Base-by-base conservation (phyloP, 2,888 invertebrate genomes). In the Agriopis marginaria region DNA sequence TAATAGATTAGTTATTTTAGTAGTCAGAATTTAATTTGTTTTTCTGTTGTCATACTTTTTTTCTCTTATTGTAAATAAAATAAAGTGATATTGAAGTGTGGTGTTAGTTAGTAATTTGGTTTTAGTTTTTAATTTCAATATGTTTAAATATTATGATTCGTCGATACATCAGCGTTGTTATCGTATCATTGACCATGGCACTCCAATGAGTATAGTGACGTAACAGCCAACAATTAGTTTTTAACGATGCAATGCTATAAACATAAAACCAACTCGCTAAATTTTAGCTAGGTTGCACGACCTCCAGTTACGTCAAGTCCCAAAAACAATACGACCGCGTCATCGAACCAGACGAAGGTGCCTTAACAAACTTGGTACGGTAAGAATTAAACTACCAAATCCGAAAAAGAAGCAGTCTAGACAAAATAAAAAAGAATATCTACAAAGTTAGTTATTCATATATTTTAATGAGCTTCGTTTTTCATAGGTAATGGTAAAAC, bases 171-270 rank as follows among this genome's bases (percentile, higher is more conserved):
- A 14, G 14, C 8, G 14, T 23, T 42, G 5, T 14, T 0, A 17
- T 56, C 17, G 42, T 53, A 53, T 39, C 11, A 44, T 56, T 56
- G 55, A 56, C 54, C 54, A 40, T 54, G 54, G 54, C 54, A 39
- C 54, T 42, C 40, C 23, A 17, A 51, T 12, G 9, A 12, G 32
- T 58, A 50, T 50, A 49, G 64, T 64, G 32, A 58, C 44, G 60
- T 55, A 49, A 54, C 32, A 10, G 17, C 12, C n/a, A 60, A 66
- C 55, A 56, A 42, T 56, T 60, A 45, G 59, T 59, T 58, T 64
- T 66, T 66, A 44, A 66, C 60, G 66, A 60, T 14, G 40, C 45
- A 17, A 60, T 60, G 47, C 45, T 39, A 60, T 60, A 45, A 61
- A 55, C 14, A 55, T 55, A 14, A 55, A 55, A 40, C 17, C 14